These are phyloP conservation scores for Clarias laeviceps DNA, from an alignment of 2,797 vertebrate species.

Conservation along the genomic window DNA sequence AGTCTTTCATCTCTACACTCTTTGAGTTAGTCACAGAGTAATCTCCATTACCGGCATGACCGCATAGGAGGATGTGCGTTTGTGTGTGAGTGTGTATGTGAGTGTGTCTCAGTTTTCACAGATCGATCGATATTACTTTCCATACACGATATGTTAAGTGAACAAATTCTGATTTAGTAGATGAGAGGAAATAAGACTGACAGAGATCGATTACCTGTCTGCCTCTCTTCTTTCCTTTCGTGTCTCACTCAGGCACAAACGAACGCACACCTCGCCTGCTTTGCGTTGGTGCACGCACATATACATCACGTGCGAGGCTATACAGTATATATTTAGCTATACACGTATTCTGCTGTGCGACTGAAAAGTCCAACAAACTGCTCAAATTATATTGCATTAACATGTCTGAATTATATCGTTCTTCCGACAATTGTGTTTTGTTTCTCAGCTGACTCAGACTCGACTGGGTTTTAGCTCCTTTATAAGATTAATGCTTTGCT, in stretches of 20 bases:
- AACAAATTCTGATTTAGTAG: slow-evolving; percentile 49
- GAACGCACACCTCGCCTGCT: slow-evolving; percentile 20
- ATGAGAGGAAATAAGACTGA: slow-evolving; percentile 49
- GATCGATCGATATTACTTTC: slow-evolving; percentile 55
- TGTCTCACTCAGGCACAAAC: slow-evolving; percentile 17
- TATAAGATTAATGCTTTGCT: slow-evolving; percentile 1
- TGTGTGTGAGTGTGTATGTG: background rate
- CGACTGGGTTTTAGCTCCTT: background rate
- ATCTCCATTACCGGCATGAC: slow-evolving; percentile 70
- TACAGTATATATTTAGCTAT: background rate
- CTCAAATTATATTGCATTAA: background rate
- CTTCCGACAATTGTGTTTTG: background rate
- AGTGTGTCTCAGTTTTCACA: slow-evolving; percentile 48
- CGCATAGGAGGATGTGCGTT: slow-evolving; percentile 52
- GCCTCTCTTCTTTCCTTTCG: slow-evolving; percentile 6
- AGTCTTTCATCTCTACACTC: slow-evolving; percentile 76
- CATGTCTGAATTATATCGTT: background rate
- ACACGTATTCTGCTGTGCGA: background rate
- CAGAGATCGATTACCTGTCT: slow-evolving; percentile 46
- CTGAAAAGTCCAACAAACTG: slow-evolving; percentile 5
- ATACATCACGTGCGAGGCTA: background rate
- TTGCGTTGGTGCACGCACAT: slow-evolving; percentile 28
- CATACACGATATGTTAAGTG: slow-evolving; percentile 56
- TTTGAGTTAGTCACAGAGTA: slow-evolving; percentile 72
- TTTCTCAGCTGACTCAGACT: background rate